Conservation (phyloP, 2,888 invertebrate species). For the Phanerotoma sp. region DNA sequence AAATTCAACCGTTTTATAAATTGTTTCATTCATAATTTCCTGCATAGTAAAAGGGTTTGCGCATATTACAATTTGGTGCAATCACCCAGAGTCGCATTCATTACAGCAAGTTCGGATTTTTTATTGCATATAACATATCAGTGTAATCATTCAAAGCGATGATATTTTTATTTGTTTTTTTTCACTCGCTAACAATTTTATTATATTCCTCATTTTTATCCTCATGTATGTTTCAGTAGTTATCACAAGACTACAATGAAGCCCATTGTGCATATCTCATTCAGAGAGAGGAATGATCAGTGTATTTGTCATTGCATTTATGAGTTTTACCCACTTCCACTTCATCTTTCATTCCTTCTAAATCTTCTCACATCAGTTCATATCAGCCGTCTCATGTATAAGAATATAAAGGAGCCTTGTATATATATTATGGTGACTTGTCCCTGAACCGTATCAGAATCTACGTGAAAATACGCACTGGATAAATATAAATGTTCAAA, state of each 20-base stretch:
- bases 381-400: conserved; percentile 3
- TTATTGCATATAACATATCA: no score
- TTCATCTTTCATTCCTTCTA: neutral
- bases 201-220: conserved; percentile 2
- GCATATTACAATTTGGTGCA: no score
- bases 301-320: conserved; percentile 32
- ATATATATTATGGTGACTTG: conserved; percentile 19
- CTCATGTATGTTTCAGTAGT: conserved; percentile 17
- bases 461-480: conserved; percentile 13
- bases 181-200: neutral
- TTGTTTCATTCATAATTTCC: no score
- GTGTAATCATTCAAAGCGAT: no score
- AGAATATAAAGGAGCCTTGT: conserved; percentile 13
- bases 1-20: no score
- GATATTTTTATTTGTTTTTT: neutral
- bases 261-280: conserved; percentile 37
- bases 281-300: conserved; percentile 20
- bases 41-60: no score
- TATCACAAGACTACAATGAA: conserved; percentile 39
- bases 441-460: conserved; percentile 22
- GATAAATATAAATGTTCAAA: conserved; percentile 3
- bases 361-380: neutral
- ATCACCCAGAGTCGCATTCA: no score
- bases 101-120: no score
- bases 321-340: conserved; percentile 11